Evolutionary conservation across 2,888 invertebrate species (phyloP), one percentile per base, ranked within the genome.

Genomic region (Bellardia pandia): DNA sequence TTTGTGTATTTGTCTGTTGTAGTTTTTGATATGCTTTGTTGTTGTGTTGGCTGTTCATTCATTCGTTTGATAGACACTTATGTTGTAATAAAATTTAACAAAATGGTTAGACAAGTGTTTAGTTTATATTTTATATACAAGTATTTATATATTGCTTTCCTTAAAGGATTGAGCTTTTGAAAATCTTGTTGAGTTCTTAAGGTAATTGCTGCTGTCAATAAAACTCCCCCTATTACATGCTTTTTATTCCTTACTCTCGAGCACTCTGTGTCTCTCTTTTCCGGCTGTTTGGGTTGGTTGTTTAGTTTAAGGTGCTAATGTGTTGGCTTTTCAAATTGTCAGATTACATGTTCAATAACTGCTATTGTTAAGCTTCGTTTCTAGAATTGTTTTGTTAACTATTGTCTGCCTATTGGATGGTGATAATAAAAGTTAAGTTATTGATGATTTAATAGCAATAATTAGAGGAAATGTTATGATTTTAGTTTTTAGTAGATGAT

Each of bases 151-250:
- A 72, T 66, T 37, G 16, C 42, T 68, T 86, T 86, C 83, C 79
- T 84, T 80, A 81, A 84, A 84, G 86, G 84, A 84, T 77, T 85
- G 78, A 16, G 45, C 64, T 9, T 40, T 81, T 80, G 83, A 80
- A 81, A 86, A 84, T 58, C 86, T 76, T 76, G 83, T 75, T 86
- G 86, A 83, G 78, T 85, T 78, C 78, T 77, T 66, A 72, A 66
- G 88, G 88, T 92, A 92, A 92, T 92, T 92, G 92, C 91, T 92
- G 92, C 92, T 92, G 92, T 92, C 92, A 92, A 92, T 92, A 92
- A 92, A 92, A 92, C 92, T 92, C 92, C 92, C 92, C 91, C 92
- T 86, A 86, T 83, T 88, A 81, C 87, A 88, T 88, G 88, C 69
- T 68, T 7, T 40, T 51, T 69, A 37, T 30, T 48, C 23, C 40